phyloP scores from a whole-genome alignment of 2,888 invertebrate genomes.

The Mesorhabditis spiculigera region DNA sequence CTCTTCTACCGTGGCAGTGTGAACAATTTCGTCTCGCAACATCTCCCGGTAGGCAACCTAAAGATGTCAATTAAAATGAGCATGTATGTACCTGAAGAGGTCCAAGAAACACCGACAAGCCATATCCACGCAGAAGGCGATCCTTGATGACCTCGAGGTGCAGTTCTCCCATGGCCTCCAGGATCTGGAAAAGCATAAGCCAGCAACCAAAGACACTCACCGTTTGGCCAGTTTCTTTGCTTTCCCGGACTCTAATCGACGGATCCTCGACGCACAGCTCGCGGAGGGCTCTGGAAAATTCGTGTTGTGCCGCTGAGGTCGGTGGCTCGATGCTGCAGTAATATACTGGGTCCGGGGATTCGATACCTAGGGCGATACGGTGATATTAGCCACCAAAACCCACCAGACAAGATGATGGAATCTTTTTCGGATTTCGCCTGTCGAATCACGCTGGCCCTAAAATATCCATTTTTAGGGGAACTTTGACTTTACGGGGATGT shows the following conservation, averaged over 20 bases:
- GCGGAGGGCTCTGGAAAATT: slow-evolving; percentile 46
- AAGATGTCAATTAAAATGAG: background rate
- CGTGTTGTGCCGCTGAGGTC: slow-evolving; percentile 24
- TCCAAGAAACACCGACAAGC: slow-evolving; percentile 84
- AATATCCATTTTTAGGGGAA: no score
- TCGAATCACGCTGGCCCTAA: no score
- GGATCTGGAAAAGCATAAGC: background rate
- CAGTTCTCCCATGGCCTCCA: slow-evolving; percentile 84
- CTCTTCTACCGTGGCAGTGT: slow-evolving; percentile 66
- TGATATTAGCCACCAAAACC: no score
- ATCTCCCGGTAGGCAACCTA: slow-evolving; percentile 50
- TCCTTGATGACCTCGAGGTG: slow-evolving; percentile 78
- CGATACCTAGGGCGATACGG: slow-evolving; percentile 65
- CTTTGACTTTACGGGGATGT: no score
- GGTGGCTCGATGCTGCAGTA: slow-evolving; percentile 95
- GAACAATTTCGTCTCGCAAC: slow-evolving; percentile 20
- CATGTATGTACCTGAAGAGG: slow-evolving; percentile 73
- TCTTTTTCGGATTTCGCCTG: no score
- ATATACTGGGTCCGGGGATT: slow-evolving; percentile 88
- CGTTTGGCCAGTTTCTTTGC: slow-evolving; percentile 64
- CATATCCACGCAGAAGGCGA: slow-evolving; percentile 74
- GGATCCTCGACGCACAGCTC: slow-evolving; percentile 49
- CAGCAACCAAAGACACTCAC: slow-evolving; percentile 58
- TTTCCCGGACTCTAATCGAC: slow-evolving; percentile 52
- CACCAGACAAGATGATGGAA: no score